Base-by-base conservation (phyloP, 2,797 vertebrate genomes). In the Neosilurus mollespiculum region DNA sequence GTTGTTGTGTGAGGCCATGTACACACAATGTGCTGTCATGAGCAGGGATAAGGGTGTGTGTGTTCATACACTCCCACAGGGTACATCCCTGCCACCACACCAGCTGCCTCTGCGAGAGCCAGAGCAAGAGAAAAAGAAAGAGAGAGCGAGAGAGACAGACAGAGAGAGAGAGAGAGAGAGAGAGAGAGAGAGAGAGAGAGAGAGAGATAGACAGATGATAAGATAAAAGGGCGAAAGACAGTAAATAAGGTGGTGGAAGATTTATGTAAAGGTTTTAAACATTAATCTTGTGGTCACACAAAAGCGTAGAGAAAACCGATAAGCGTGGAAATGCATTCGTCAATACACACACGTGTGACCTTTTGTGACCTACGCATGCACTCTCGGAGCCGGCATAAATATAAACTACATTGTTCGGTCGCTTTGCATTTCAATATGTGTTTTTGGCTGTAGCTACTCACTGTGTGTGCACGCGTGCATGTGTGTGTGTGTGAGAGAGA, bases 271-370 rank as follows among this genome's bases (percentile, higher is more conserved):
- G 87, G 85, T 82, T 84, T 87, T 4, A 53, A 80, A 64, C 83
- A 88, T 88, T 88, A 85, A 87, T 86, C 87, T 87, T 85, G 83
- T 80, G 84, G 73, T 85, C 79, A 53, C 83, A 83, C 84, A 61
- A 80, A 88, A 77, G 76, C 43, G 83, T 84, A 78, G 83, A 85
- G 69, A 80, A 81, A 84, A 81, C 85, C 71, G 73, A 72, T 64
- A 82, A 61, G 59, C 37, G 82, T 70, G 70, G 61, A 76, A 82
- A 78, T 83, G 37, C 73, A n/a, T 43, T 70, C 56, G 34, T 51
- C 56, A 56, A 49, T 65, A 58, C 83, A 53, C 70, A 67, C 65
- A 34, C 58, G 15, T 5, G 37, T 34, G 78, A 84, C 64, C 76
- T 76, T 78, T 86, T 12, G 69, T 76, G 77, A 81, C 83, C 78